These are phyloP conservation scores for Silurus lanzhouensis DNA, from an alignment of 2,797 vertebrate genomes.

Conservation along the genomic window DNA sequence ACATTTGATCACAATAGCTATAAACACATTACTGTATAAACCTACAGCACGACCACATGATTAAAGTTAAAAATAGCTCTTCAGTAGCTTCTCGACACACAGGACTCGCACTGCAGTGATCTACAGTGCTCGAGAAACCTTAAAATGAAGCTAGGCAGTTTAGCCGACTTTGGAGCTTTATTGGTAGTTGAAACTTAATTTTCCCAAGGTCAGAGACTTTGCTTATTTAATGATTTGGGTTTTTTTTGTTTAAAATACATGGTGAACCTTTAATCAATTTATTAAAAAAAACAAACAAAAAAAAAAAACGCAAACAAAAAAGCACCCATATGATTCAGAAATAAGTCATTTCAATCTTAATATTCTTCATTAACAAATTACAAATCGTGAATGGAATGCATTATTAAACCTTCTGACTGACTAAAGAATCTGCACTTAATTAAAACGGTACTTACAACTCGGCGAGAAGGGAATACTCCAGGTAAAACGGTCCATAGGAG, in stretches of 20 bases:
- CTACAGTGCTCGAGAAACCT: background rate
- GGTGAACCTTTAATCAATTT: background rate
- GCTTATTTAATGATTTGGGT: background rate
- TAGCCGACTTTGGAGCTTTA: background rate
- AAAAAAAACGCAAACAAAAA: background rate
- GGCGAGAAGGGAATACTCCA: slow-evolving; percentile 96
- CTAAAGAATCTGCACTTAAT: background rate
- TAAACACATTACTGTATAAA: too few species aligned
- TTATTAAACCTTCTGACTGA: background rate
- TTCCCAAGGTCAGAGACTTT: background rate
- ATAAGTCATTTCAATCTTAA: background rate
- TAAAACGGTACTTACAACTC: slow-evolving; percentile 87
- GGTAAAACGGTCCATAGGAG: slow-evolving; percentile 95
- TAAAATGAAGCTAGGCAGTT: background rate
- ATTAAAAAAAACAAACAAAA: too few species aligned
- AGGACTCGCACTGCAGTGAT: too few species aligned
- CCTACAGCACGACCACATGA: too few species aligned
- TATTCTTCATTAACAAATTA: background rate
- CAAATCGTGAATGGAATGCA: background rate
- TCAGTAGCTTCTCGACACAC: too few species aligned
- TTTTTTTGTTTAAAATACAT: background rate
- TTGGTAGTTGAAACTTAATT: background rate
- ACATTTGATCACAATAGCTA: too few species aligned
- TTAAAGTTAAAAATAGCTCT: too few species aligned
- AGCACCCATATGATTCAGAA: background rate